Evolutionary conservation across 2,797 vertebrate species (phyloP).

Genomic region (Myotis findleyi): DNA sequence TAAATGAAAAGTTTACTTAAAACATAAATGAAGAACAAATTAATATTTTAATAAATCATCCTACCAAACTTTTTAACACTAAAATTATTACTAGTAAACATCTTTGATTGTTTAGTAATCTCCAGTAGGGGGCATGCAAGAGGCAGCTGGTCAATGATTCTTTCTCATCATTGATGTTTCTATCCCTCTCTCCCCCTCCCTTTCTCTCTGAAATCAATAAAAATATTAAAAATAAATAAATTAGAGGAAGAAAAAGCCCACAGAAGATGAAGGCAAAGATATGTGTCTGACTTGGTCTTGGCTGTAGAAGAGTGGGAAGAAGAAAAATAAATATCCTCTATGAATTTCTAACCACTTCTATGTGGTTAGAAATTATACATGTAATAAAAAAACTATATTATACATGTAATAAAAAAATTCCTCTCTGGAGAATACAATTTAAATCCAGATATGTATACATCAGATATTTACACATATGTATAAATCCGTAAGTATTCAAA

Average conservation of each 20-base stretch:
- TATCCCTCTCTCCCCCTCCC: too few species aligned
- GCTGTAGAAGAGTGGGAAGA: neutral
- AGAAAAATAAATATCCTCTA: neutral
- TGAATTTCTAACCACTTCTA: conserved; percentile 12
- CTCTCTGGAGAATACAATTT: neutral
- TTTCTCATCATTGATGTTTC: too few species aligned
- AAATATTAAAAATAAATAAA: neutral
- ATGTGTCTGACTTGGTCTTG: neutral
- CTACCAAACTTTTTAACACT: too few species aligned
- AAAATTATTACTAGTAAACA: too few species aligned
- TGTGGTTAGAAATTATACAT: neutral
- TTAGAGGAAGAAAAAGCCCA: neutral
- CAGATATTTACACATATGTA: too few species aligned
- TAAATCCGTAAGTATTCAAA: neutral
- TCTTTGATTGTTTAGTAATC: too few species aligned
- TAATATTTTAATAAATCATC: too few species aligned
- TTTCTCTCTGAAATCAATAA: too few species aligned
- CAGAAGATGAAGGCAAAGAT: neutral
- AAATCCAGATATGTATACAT: neutral
- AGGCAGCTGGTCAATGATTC: too few species aligned
- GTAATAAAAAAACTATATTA: neutral
- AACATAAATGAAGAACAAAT: too few species aligned
- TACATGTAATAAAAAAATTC: neutral
- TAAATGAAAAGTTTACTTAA: too few species aligned
- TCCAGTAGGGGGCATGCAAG: too few species aligned